Evolutionary conservation across 1,140 invertebrate genomes (phyloP).

Genomic region (Pteromalus puparum): DNA sequence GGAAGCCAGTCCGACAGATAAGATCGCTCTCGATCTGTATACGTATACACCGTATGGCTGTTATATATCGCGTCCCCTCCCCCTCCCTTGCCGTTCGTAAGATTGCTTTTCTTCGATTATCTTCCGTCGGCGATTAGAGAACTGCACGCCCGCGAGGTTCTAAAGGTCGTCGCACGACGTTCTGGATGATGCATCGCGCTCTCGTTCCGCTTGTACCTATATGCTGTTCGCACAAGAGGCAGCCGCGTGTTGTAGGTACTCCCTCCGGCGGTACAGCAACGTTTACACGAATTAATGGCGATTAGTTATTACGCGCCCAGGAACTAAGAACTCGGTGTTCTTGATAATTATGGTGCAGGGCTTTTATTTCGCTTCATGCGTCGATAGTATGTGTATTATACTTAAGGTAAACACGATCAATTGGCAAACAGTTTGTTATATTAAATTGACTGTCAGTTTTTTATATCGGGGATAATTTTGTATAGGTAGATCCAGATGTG

Average conservation of each 20-base stretch:
- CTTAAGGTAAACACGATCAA: no score
- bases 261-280: background rate
- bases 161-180: background rate
- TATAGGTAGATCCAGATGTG: no score
- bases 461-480: no score
- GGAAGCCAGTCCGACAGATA: no score
- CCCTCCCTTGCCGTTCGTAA: background rate
- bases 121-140: background rate
- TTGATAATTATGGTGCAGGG: no score
- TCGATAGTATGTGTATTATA: no score
- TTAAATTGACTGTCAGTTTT: no score
- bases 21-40: background rate
- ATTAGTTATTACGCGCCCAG: background rate
- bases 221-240: no score
- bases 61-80: background rate
- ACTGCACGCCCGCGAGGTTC: background rate
- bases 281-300: background rate
- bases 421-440: no score
- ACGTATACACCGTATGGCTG: background rate
- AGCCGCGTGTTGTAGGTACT: no score
- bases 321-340: no score
- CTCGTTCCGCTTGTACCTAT: background rate
- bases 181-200: conserved; percentile 2
- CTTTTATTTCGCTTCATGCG: no score
- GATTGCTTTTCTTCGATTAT: background rate